Evolutionary conservation across 2,797 vertebrate genomes (phyloP).

Genomic region (Micropoecilia bifurca): DNA sequence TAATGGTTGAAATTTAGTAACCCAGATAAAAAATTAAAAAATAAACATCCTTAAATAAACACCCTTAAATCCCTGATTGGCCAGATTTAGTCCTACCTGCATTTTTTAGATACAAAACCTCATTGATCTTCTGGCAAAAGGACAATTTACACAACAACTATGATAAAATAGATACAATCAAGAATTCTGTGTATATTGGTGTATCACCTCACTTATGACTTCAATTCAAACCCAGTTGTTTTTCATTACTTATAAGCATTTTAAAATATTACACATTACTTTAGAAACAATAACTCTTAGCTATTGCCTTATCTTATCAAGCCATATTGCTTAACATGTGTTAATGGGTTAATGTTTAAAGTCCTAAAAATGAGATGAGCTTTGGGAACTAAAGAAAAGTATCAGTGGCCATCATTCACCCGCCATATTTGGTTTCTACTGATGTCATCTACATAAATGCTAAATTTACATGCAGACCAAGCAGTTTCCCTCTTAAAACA

Average conservation of each 20-base stretch:
- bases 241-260: background rate
- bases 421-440: slow-evolving; percentile 24
- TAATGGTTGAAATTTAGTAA: background rate
- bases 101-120: background rate
- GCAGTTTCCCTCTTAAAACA: slow-evolving; percentile 61
- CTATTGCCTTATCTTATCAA: background rate
- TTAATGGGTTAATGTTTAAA: background rate
- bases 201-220: background rate
- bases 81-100: background rate
- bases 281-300: background rate
- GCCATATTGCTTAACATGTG: background rate
- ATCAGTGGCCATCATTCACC: background rate
- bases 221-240: background rate
- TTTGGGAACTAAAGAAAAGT: background rate
- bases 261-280: background rate
- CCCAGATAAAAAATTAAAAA: background rate
- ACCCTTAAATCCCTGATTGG: background rate
- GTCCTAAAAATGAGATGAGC: background rate
- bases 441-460: slow-evolving; percentile 45
- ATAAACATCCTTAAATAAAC: background rate
- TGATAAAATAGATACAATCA: background rate
- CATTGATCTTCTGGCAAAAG: background rate
- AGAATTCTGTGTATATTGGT: background rate
- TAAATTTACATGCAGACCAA: slow-evolving; percentile 44
- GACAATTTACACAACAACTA: background rate